Evolutionary conservation across 2,888 invertebrate genomes (phyloP), one percentile per base, ranked within the genome.

Genomic region (Sisyra nigra): DNA sequence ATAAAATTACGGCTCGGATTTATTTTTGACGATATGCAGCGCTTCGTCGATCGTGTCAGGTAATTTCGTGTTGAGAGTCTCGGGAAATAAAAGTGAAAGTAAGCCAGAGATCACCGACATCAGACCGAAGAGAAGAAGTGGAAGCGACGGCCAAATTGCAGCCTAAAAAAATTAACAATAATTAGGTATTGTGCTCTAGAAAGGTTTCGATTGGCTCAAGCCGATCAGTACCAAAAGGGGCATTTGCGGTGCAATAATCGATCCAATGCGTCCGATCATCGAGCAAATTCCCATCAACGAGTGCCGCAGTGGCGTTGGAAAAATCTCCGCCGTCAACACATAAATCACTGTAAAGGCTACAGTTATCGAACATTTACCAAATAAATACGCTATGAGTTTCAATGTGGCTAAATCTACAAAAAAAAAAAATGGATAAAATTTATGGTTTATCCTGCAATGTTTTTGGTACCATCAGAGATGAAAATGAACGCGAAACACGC

Each of bases 21-120:
- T 24, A 24, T 37, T 32, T 34, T 36, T 48, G 39, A 62, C 65
- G 38, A 68, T 62, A 47, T 68, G 66, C 57, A 72, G 76, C 0
- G 80, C 80, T 52, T 81, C 80, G 49, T 71, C 71, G 15, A 81
- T 71, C 2, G 80, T 80, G 60, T 82, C 81, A 0, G 74, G 74
- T 0, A 74, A 60, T 49, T 75, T 71, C 48, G 69, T 69, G 51
- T 77, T 76, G 41, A 71, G 60, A 0, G 82, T 83, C 57, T 83
- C 83, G 0, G 82, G 82, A 44, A 81, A 72, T 50, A 74, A 60
- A 15, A 80, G 57, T 0, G 78, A 72, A 44, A 80, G 56, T n/a
- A 68, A 47, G 11, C 73, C 76, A 35, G 79, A 76, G 38, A 72
- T 55, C 3, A 73, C 52, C 39, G 75, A 72, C 68, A 77, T 72